These are phyloP conservation scores for Mormyrus proboscirostris DNA, from an alignment of 2,797 vertebrate genomes.

Conservation along the genomic window DNA sequence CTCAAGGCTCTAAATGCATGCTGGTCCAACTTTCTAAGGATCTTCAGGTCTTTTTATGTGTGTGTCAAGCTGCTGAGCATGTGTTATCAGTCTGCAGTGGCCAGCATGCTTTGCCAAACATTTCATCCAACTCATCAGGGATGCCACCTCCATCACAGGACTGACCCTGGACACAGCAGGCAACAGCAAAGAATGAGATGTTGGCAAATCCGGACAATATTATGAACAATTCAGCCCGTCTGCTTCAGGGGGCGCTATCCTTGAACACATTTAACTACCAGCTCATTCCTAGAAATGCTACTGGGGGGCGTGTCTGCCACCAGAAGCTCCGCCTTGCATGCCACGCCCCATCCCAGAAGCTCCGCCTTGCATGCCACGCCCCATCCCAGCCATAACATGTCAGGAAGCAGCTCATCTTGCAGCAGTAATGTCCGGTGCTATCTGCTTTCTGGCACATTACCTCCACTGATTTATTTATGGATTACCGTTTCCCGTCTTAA, in stretches of 20 bases:
- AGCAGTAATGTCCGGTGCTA: background rate
- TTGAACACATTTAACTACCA: background rate
- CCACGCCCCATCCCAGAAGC: background rate
- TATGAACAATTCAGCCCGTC: background rate
- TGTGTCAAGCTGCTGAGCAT: background rate
- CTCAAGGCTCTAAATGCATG: background rate
- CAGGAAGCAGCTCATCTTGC: background rate
- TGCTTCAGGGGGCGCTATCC: background rate
- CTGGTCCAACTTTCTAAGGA: background rate
- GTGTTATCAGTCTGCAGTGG: background rate
- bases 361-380: background rate
- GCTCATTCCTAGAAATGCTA: background rate
- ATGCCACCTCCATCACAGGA: background rate
- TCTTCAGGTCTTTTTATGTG: background rate
- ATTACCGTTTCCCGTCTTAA: background rate
- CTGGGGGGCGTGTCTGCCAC: background rate
- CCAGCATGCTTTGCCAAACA: background rate
- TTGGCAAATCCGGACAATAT: background rate
- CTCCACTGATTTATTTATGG: background rate
- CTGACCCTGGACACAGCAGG: background rate
- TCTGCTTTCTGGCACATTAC: background rate
- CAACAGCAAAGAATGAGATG: background rate
- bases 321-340: background rate
- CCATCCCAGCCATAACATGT: background rate
- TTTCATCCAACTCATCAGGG: background rate